These are phyloP conservation scores for Ganaspis brasiliensis DNA, from an alignment of 2,888 invertebrate genomes.

Conservation along the genomic window DNA sequence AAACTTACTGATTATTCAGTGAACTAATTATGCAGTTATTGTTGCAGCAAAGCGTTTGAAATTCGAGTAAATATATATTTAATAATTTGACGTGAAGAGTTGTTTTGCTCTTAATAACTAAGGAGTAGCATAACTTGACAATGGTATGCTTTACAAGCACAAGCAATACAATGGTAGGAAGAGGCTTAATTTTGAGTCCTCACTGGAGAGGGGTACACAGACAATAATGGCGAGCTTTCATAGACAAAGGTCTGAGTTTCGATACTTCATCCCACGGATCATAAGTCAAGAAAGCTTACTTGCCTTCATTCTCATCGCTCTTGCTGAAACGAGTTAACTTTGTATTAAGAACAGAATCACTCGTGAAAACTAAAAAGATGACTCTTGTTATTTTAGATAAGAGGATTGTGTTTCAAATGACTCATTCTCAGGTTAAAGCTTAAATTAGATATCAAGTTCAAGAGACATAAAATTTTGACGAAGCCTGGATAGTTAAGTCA, in stretches of 20 bases:
- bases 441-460: too few relatives aligned
- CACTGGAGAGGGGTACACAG: conserved; percentile 9
- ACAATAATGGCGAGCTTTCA: conserved; percentile 47
- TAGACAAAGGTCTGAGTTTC: conserved; percentile 49
- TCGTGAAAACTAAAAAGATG: not conserved
- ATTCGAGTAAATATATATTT: too few relatives aligned
- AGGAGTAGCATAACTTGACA: conserved; percentile 13
- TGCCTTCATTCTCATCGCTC: conserved; percentile 48
- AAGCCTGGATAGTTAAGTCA: too few relatives aligned
- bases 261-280: conserved; percentile 52
- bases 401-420: not conserved
- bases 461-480: too few relatives aligned
- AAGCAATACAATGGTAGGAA: conserved; percentile 35
- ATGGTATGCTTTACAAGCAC: conserved; percentile 34
- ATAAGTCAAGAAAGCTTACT: conserved; percentile 60
- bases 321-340: conserved; percentile 33
- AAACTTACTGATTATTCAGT: too few relatives aligned
- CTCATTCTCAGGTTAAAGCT: too few relatives aligned
- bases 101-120: not conserved
- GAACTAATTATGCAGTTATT: too few relatives aligned
- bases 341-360: conserved; percentile 16
- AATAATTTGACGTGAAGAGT: too few relatives aligned
- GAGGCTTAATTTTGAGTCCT: conserved; percentile 25
- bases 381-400: not conserved
- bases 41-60: too few relatives aligned